Evolutionary conservation across 2,113 vertebrate genomes (phyloP).

Genomic region (Sphyrna mokarran): DNA sequence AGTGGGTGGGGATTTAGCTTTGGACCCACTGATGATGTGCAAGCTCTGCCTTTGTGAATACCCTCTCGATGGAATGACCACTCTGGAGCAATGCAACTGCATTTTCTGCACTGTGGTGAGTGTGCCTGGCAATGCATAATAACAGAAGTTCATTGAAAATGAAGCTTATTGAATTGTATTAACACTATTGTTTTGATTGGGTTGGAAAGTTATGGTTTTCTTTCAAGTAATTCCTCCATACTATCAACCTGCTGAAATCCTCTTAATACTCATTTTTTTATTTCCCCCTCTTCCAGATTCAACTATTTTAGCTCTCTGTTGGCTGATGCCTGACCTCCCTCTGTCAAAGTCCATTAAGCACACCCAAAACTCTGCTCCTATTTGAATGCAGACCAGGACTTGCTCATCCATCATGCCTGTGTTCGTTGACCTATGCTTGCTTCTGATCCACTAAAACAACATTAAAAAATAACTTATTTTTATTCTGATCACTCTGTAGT

Average conservation of each 20-base stretch:
- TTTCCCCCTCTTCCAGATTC: no score
- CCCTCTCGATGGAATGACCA: conserved; percentile 64
- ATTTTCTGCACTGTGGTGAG: conserved; percentile 80
- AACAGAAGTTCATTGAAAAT: neutral
- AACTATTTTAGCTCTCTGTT: neutral
- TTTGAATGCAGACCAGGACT: neutral
- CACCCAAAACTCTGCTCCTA: neutral
- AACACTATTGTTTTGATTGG: neutral
- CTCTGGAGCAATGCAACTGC: conserved; percentile 75
- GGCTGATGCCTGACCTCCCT: no score
- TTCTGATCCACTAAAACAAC: neutral
- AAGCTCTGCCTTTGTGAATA: conserved; percentile 84
- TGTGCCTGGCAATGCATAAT: neutral
- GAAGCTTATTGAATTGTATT: neutral
- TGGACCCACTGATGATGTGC: conserved; percentile 65
- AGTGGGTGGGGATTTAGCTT: conserved; percentile 48
- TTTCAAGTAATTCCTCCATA: neutral
- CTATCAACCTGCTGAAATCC: neutral
- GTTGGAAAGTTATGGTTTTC: neutral
- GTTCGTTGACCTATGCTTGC: neutral
- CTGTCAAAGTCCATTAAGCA: no score
- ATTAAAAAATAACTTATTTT: neutral
- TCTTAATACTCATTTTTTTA: neutral
- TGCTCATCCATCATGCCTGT: neutral
- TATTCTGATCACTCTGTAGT: neutral